Conservation (phyloP, 2,113 vertebrate species). For the Lycocorax pyrrhopterus region DNA sequence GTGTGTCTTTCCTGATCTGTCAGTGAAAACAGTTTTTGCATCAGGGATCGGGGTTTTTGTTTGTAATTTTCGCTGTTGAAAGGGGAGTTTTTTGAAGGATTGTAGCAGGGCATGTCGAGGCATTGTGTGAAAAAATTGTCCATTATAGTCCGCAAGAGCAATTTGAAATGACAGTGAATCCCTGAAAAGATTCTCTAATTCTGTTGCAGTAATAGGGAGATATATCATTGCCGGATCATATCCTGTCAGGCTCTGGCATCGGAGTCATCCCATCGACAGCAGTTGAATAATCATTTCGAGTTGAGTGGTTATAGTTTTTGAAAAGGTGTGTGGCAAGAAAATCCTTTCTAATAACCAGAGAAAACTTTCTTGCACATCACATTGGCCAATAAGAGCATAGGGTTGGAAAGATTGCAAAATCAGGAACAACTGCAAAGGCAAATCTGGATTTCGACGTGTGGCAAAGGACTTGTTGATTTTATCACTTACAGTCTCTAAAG, state of each 20-base stretch:
- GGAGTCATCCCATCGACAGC: not conserved
- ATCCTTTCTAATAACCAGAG: not conserved
- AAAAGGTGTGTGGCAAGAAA: not conserved
- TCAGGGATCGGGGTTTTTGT: too few species aligned
- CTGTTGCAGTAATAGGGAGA: too few species aligned
- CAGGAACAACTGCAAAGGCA: not conserved
- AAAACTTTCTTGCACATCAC: not conserved
- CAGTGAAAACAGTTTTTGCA: too few species aligned
- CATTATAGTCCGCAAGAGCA: too few species aligned
- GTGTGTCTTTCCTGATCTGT: too few species aligned
- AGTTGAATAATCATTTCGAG: not conserved
- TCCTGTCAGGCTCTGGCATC: not conserved
- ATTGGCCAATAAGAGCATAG: not conserved
- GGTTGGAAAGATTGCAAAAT: not conserved
- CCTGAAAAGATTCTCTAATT: too few species aligned
- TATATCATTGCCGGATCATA: too few species aligned
- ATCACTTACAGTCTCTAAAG: not conserved
- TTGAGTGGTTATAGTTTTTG: not conserved
- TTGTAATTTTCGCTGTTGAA: too few species aligned
- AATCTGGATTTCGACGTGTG: not conserved
- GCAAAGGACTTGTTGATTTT: not conserved
- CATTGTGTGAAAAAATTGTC: too few species aligned
- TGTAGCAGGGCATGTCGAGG: too few species aligned
- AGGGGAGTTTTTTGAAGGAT: too few species aligned
- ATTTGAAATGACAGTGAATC: too few species aligned